Conservation (phyloP, 2,797 vertebrate species). For the Staurois parvus region DNA sequence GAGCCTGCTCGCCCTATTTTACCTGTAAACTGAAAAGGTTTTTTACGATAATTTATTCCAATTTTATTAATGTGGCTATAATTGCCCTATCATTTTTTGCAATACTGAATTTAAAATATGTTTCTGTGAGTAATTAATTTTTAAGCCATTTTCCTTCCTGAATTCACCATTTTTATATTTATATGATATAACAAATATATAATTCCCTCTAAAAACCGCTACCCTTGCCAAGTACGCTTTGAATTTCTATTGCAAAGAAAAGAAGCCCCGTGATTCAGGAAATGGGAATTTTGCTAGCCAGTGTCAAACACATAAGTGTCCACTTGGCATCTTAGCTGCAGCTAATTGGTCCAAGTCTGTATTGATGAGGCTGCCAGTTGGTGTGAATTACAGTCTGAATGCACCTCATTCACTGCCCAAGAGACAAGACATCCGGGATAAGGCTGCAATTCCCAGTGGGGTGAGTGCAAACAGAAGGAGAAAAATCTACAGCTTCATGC, state of each 20-base stretch:
- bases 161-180: constrained; percentile 15
- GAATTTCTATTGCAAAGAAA: constrained; percentile 24
- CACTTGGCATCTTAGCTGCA: constrained; percentile 59
- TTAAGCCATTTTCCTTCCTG: constrained; percentile 26
- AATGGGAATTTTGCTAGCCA: constrained; percentile 41
- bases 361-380: constrained; percentile 60
- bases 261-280: constrained; percentile 27
- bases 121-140: constrained; percentile 27
- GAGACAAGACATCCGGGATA: constrained; percentile 59
- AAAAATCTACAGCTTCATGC: constrained; percentile 54
- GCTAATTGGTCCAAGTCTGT: constrained; percentile 58
- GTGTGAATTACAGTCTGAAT: constrained; percentile 62
- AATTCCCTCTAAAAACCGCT: neutral
- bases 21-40: neutral
- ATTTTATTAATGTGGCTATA: constrained; percentile 9
- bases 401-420: constrained; percentile 51
- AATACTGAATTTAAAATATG: constrained; percentile 16
- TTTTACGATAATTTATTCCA: neutral
- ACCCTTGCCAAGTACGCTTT: constrained; percentile 38
- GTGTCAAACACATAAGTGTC: constrained; percentile 50
- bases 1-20: neutral
- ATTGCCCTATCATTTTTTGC: constrained; percentile 12
- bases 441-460: constrained; percentile 58
- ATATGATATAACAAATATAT: constrained; percentile 16
- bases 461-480: constrained; percentile 53